phyloP scores from a whole-genome alignment of 1,140 invertebrate genomes.

The Eciton burchellii region DNA sequence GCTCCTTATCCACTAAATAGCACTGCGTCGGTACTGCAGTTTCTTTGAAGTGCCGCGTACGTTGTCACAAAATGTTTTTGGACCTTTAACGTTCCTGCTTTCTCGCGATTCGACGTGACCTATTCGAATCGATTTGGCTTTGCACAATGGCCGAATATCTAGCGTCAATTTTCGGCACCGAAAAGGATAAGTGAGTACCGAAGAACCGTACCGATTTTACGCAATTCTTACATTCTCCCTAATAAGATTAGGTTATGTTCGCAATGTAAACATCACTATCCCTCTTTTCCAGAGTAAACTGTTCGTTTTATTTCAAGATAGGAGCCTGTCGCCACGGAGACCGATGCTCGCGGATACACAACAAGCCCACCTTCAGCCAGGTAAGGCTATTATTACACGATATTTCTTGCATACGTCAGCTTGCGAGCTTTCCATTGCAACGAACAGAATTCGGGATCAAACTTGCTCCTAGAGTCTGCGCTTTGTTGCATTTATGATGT shows the following conservation, averaged over 20 bases:
- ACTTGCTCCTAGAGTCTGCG: too few relatives aligned
- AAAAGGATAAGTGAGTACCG: constrained; percentile 97
- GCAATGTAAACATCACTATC: neutral
- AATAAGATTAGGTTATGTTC: constrained; percentile 36
- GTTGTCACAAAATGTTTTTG: neutral
- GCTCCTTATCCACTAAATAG: neutral
- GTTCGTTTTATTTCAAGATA: constrained; percentile 99
- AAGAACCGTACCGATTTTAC: neutral
- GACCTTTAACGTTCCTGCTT: neutral
- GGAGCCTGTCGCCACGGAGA: constrained; percentile 99
- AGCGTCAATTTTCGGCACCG: constrained; percentile 99
- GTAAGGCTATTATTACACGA: constrained; percentile 78
- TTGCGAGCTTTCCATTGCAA: neutral
- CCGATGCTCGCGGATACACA: constrained; percentile 98
- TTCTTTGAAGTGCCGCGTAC: neutral
- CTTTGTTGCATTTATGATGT: too few relatives aligned
- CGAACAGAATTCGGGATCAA: too few relatives aligned
- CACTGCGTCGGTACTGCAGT: neutral
- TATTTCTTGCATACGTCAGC: neutral
- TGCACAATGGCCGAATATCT: constrained; percentile 97
- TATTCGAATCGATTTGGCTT: neutral
- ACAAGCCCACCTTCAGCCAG: constrained; percentile 99
- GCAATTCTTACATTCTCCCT: neutral
- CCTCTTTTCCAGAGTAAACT: constrained; percentile 96
- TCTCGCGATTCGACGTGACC: neutral